phyloP scores from a whole-genome alignment of 2,888 invertebrate species.

The Tenodera sinensis region DNA sequence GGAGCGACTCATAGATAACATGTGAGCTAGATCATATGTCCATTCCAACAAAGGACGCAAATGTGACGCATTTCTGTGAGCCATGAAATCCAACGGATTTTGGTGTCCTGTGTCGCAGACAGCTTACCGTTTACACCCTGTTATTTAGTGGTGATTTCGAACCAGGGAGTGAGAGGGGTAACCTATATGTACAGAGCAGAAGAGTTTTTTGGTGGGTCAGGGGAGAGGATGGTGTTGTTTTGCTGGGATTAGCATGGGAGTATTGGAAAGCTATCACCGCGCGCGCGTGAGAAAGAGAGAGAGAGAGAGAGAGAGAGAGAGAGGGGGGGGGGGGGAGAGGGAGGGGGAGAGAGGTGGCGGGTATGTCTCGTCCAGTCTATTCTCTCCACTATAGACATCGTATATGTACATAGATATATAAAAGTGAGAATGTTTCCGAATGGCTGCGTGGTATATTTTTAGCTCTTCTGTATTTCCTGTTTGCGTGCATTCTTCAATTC shows the following conservation, averaged over 20 bases:
- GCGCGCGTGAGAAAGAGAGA: background rate
- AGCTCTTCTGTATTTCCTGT: too few relatives aligned
- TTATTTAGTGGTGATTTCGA: slow-evolving; percentile 24
- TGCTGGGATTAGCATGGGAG: slow-evolving; percentile 6
- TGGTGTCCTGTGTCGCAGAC: slow-evolving; percentile 2
- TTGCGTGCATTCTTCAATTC: too few relatives aligned
- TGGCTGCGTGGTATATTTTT: too few relatives aligned
- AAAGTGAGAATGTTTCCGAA: too few relatives aligned
- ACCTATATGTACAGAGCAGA: background rate
- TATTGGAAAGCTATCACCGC: slow-evolving; percentile 20
- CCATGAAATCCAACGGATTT: slow-evolving; percentile 13
- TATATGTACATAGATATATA: background rate
- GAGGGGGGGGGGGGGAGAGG: too few relatives aligned
- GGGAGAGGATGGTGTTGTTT: slow-evolving; percentile 5
- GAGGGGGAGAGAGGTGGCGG: too few relatives aligned
- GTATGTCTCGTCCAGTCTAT: background rate
- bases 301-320: too few relatives aligned
- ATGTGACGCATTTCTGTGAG: slow-evolving; percentile 13
- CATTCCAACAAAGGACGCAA: slow-evolving; percentile 1
- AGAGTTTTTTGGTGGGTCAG: background rate
- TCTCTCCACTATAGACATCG: background rate
- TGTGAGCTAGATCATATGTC: background rate
- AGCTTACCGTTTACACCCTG: slow-evolving; percentile 17
- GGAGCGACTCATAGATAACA: background rate
- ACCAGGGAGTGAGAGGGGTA: background rate